Base-by-base conservation (phyloP, 2,888 invertebrate species). In the Pristionchus japonicus region DNA sequence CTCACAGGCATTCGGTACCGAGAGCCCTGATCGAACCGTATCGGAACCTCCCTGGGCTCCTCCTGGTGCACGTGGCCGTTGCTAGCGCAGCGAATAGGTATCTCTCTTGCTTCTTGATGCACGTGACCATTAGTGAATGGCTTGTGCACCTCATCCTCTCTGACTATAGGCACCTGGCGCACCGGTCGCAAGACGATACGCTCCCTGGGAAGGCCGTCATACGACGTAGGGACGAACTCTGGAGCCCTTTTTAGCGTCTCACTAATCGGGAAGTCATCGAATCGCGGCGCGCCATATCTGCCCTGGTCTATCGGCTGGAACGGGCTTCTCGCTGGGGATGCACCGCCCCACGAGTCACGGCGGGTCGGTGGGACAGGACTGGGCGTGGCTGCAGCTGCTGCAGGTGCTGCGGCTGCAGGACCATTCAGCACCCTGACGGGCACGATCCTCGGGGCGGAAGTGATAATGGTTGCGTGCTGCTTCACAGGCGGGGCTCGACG, bases 301-400 rank as follows among this genome's bases (percentile, higher is more conserved):
- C 27, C 11, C 23, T 43, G n/a, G n/a, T n/a, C n/a, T n/a, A n/a
- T n/a, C 43, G 37, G 70, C 70, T 23, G 31, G 34, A 37, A 31
- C 4, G 40, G 57, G 17, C 40, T 43, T 9, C 6, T 13, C 3
- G 61, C 67, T 0, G 49, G 43, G 40, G 85, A 83, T 20, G 83
- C 52, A 23, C 49, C 27, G 52, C 64, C 43, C 37, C 23, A 17
- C 23, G 86, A 86, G 74, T 86, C 86, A 13, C 86, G 47, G 9
- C 86, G 70, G 13, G 70, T 11, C 13, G 86, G 86, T 17, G 86
- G 86, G 3, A 86, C 31, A 6, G 86, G 86, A 31, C 34, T 67
- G 86, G 37, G 20, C 3, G 64, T 3, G 3, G 64, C 34, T 27
- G 70, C 64, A 64, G 31, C 40, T 2, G 52, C 7, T 17, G 17